These are phyloP conservation scores for Drosophila ironensis DNA, from an alignment of 1,140 invertebrate species.

Conservation along the genomic window DNA sequence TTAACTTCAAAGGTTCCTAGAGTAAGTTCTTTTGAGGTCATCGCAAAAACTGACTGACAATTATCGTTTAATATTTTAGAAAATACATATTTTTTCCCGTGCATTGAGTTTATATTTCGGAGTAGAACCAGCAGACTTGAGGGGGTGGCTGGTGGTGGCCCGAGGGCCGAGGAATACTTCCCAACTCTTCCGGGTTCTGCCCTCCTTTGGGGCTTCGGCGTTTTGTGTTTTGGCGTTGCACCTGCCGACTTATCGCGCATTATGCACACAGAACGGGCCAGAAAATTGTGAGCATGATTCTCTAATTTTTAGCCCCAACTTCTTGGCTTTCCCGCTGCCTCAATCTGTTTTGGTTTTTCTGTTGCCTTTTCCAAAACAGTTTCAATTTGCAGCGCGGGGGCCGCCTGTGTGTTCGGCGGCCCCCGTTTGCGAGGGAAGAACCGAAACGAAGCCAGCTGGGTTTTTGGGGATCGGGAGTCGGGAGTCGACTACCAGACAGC, in stretches of 20 bases:
- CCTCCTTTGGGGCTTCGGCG: slow-evolving; percentile 4
- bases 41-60: too few relatives aligned
- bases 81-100: neutral
- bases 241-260: slow-evolving; percentile 67
- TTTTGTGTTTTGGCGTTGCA: slow-evolving; percentile 60
- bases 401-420: too few relatives aligned
- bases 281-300: slow-evolving; percentile 61
- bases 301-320: slow-evolving; percentile 56
- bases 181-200: slow-evolving; percentile 70
- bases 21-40: too few relatives aligned
- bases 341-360: neutral
- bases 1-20: too few relatives aligned
- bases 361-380: slow-evolving; percentile 23
- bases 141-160: slow-evolving; percentile 6
- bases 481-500: slow-evolving; percentile 36
- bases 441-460: slow-evolving; percentile 56
- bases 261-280: slow-evolving; percentile 54
- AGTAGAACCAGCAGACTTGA: slow-evolving; percentile 1
- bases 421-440: too few relatives aligned
- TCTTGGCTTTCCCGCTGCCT: slow-evolving; percentile 1
- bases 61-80: too few relatives aligned
- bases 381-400: slow-evolving; percentile 39
- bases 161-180: slow-evolving; percentile 3
- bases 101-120: slow-evolving; percentile 19
- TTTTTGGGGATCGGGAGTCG: slow-evolving; percentile 40